Evolutionary conservation across 2,888 invertebrate species (phyloP), one percentile per base, ranked within the genome.

Genomic region (Elmis aenea): DNA sequence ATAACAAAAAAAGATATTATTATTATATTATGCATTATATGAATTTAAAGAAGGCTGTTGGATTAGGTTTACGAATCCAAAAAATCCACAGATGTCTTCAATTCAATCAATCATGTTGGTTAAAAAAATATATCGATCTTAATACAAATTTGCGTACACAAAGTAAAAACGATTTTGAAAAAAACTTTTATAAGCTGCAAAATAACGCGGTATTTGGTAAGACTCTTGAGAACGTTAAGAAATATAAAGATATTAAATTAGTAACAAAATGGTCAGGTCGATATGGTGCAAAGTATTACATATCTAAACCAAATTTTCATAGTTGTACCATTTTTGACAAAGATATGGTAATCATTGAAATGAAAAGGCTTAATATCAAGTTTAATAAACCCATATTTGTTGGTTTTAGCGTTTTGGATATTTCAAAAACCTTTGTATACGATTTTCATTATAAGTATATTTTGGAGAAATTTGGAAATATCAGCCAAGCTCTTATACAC

Each of bases 31-130:
- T 58, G 12, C 58, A 60, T 34, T 58, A 58, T 31, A 23, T 39
- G 25, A 49, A 48, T 29, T 39, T 61, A 12, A 50, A 54, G 44
- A 53, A 58, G 38, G 50, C 41, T 33, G 22, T 61, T 13, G 27
- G 36, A 14, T 33, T 48, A 30, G 57, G 55, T 8, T 23, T 62
- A 12, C 43, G 39, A 41, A 27, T 62, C 13, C 44, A 16, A 20
- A 55, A 58, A 46, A 50, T 61, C 20, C 55, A 64, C 51, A 46
- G 59, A 39, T 45, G 59, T 10, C 41, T 64, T 36, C 48, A 58
- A 48, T 67, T 66, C 46, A 46, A 59, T 14, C 64, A 67, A 52
- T 52, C 49, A 24, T 38, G 55, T 3, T 67, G 62, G 59, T 39
- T 66, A 6, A 51, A 62, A 45, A 31, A 45, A 33, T 66, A 66